These are phyloP conservation scores for Clivina fossor DNA, from an alignment of 2,888 invertebrate genomes.

Conservation along the genomic window DNA sequence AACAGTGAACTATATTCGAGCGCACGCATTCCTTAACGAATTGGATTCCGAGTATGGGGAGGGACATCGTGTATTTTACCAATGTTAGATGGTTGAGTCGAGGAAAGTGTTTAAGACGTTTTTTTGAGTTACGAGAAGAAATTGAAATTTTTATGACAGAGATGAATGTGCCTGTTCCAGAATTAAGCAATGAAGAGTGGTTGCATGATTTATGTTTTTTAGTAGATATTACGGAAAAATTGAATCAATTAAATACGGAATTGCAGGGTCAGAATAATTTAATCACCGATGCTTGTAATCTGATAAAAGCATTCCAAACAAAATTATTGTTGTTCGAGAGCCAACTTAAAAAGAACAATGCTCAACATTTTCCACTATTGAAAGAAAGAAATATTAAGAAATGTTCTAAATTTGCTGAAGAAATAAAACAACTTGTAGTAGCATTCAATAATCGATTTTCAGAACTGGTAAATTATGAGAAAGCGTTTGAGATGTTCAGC, in stretches of 20 bases:
- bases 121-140: slow-evolving; percentile 35
- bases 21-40: slow-evolving; percentile 33
- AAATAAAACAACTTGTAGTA: slow-evolving; percentile 35
- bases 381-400: slow-evolving; percentile 32
- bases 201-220: slow-evolving; percentile 36
- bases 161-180: slow-evolving; percentile 27
- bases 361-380: slow-evolving; percentile 35
- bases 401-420: slow-evolving; percentile 33
- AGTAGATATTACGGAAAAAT: slow-evolving; percentile 35
- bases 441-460: slow-evolving; percentile 35
- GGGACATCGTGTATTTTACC: slow-evolving; percentile 35
- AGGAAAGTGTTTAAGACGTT: slow-evolving; percentile 32
- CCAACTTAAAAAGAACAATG: slow-evolving; percentile 32
- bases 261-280: slow-evolving; percentile 30
- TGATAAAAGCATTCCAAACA: slow-evolving; percentile 27
- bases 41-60: slow-evolving; percentile 34
- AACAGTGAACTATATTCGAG: too few relatives aligned
- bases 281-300: slow-evolving; percentile 33
- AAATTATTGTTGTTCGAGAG: slow-evolving; percentile 34
- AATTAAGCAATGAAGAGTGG: slow-evolving; percentile 34
- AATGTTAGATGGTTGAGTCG: slow-evolving; percentile 37
- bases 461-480: slow-evolving; percentile 28
- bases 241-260: slow-evolving; percentile 35
- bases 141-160: slow-evolving; percentile 33
- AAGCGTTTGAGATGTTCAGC: slow-evolving; percentile 29